Evolutionary conservation across 2,888 invertebrate genomes (phyloP).

Genomic region (Trachelus troglodyta): DNA sequence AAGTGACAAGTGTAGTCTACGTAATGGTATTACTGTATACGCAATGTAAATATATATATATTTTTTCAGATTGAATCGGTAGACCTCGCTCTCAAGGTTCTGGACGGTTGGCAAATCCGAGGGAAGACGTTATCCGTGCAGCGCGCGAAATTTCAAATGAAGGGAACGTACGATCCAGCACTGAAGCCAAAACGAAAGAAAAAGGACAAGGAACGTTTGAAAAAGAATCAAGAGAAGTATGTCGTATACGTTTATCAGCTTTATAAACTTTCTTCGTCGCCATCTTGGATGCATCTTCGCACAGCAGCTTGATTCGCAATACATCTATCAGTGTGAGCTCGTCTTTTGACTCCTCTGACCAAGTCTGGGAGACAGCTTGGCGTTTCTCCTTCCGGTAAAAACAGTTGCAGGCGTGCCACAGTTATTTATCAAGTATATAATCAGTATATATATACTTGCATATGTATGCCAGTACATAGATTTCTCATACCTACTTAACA

Average conservation of each 20-base stretch:
- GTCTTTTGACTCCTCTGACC: background rate
- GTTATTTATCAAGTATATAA: background rate
- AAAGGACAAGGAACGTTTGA: slow-evolving; percentile 87
- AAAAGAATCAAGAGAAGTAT: slow-evolving; percentile 91
- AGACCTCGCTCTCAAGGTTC: slow-evolving; percentile 87
- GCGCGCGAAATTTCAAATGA: slow-evolving; percentile 92
- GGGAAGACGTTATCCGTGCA: slow-evolving; percentile 89
- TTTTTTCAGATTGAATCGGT: slow-evolving; percentile 85
- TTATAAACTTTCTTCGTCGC: background rate
- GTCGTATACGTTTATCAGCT: slow-evolving; percentile 31
- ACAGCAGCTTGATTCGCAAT: background rate
- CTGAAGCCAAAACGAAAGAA: slow-evolving; percentile 91
- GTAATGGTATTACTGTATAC: background rate
- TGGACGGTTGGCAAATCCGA: slow-evolving; percentile 87
- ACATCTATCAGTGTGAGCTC: background rate
- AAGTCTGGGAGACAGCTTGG: slow-evolving; percentile 52
- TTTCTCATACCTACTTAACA: background rate
- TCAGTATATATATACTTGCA: background rate
- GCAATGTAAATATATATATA: background rate
- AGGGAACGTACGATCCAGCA: slow-evolving; percentile 92
- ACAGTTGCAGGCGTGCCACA: slow-evolving; percentile 49
- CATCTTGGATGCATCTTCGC: background rate
- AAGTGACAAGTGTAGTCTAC: background rate
- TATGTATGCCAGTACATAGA: background rate
- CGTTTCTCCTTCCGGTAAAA: slow-evolving; percentile 47